Conservation (phyloP, 2,888 invertebrate genomes). For the Cheilosia impressa region DNA sequence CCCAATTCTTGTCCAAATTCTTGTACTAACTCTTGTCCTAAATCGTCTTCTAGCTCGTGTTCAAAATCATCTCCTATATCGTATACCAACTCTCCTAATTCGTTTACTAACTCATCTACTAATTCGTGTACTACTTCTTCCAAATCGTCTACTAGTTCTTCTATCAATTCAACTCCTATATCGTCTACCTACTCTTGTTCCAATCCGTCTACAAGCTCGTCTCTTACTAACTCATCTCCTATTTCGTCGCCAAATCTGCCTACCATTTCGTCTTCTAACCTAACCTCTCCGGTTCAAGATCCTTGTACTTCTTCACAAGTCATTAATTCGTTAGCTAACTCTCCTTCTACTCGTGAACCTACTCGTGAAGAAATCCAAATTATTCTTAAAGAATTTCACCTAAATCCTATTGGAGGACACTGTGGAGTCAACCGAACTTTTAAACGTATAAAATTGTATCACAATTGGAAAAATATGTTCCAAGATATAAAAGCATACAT, state of each 20-base stretch:
- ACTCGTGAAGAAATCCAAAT: background rate
- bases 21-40: too few relatives aligned
- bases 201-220: background rate
- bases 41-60: too few relatives aligned
- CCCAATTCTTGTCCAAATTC: too few relatives aligned
- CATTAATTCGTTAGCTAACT: background rate
- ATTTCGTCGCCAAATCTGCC: background rate
- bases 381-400: background rate
- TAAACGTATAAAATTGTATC: background rate
- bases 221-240: background rate
- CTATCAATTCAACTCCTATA: too few relatives aligned
- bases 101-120: too few relatives aligned
- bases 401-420: background rate
- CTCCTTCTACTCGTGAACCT: background rate
- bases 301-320: background rate
- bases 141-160: too few relatives aligned
- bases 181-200: too few relatives aligned
- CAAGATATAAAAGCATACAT: background rate
- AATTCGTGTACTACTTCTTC: too few relatives aligned
- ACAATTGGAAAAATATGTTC: background rate
- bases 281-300: background rate
- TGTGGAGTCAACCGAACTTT: background rate
- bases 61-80: too few relatives aligned
- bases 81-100: too few relatives aligned
- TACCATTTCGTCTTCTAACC: background rate